Evolutionary conservation across 2,797 vertebrate species (phyloP), one percentile per base, ranked within the genome.

Genomic region (Monodelphis domestica): DNA sequence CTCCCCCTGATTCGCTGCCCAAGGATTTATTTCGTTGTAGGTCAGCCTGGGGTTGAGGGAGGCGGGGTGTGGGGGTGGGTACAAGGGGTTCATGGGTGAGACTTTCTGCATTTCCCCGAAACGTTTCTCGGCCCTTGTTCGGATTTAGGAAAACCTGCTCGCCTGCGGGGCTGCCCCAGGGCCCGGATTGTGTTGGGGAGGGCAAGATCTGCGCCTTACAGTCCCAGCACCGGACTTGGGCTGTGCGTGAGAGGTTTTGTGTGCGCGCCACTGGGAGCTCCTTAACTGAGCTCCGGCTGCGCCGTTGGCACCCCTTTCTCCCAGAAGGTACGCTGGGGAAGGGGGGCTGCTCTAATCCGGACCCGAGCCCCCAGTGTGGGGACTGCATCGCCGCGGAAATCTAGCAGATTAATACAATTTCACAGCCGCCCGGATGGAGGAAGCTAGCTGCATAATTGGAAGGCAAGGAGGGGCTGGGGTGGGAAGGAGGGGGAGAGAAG

Each of bases 381-480:
- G 96, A 97, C 97, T 97, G 94, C 5, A 96, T 95, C 91, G 88
- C 96, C 30, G 91, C 70, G 90, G 96, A 97, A 97, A 98, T 98
- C 96, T 95, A 57, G 93, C 90, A 97, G 98, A 98, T 98, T 98
- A 98, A 97, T 91, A 90, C 95, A 94, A 98, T 98, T 98, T 98
- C 98, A 98, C 98, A 98, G 98, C 91, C 92, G 91, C 95, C 17
- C 12, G 93, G 97, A 97, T 53, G 87, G 94, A 90, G 94, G 97
- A 87, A 98, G 97, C 98, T 93, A 96, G 96, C 95, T 93, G 98
- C 93, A 90, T 97, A 97, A 98, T 98, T 98, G 98, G 92, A 97
- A 94, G 87, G 70, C 2, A 57, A 95, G 90, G 54, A 78, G 21
- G 91, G 95, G 93, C 95, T 93, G 94, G 92, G 90, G 89, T 5